phyloP scores from a whole-genome alignment of 2,797 vertebrate species.

The Pangasius mekongensis region DNA sequence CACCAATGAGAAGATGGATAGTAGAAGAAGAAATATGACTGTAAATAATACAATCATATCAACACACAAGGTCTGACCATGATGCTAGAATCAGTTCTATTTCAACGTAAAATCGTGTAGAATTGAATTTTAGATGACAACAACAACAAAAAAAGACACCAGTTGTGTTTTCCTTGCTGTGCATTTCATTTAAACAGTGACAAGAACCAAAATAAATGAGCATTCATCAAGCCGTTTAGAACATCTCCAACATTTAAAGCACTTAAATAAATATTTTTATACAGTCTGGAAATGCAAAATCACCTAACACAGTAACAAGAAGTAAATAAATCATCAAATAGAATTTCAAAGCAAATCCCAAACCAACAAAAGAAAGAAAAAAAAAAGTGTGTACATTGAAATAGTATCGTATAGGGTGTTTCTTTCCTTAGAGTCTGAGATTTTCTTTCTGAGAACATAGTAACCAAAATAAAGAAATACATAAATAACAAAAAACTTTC shows the following conservation, averaged over 20 bases:
- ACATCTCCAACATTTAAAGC: not conserved
- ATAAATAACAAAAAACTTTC: not conserved
- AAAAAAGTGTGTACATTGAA: not conserved
- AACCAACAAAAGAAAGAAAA: not conserved
- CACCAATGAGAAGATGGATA: too few species aligned
- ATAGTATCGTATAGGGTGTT: not conserved
- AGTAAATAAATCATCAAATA: not conserved
- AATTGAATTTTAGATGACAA: not conserved
- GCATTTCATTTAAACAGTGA: constrained; percentile 21
- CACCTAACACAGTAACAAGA: not conserved
- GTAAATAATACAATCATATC: not conserved
- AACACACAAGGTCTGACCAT: not conserved
- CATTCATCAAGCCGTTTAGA: not conserved
- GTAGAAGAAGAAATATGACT: too few species aligned
- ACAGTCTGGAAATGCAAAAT: not conserved
- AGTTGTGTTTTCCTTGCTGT: constrained; percentile 17
- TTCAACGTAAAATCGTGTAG: not conserved
- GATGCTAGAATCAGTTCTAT: not conserved
- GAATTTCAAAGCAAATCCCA: not conserved
- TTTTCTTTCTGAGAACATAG: not conserved
- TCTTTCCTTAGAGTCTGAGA: not conserved
- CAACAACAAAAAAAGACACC: not conserved
- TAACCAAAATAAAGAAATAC: not conserved
- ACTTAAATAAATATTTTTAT: not conserved
- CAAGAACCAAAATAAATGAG: not conserved